These are phyloP conservation scores for Dipodomys merriami DNA, from an alignment of 2,113 vertebrate species.

Conservation along the genomic window DNA sequence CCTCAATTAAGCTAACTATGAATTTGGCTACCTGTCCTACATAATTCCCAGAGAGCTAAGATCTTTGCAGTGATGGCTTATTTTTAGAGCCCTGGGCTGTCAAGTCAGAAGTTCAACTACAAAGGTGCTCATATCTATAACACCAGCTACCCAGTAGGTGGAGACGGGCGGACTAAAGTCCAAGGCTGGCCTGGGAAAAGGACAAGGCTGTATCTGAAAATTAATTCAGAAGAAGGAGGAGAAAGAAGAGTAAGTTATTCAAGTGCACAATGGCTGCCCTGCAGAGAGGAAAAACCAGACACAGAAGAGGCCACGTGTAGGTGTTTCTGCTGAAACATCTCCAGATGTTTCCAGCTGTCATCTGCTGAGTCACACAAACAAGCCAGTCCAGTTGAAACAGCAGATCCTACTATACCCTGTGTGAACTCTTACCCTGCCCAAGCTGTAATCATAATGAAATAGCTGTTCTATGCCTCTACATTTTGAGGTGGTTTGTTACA, in stretches of 20 bases:
- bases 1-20: neutral
- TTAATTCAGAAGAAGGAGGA: too few relatives aligned
- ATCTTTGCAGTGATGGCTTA: conserved; percentile 1
- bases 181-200: too few relatives aligned
- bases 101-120: neutral
- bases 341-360: conserved; percentile 4
- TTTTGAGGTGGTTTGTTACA: neutral
- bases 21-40: neutral
- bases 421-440: conserved; percentile 10
- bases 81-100: neutral
- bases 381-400: neutral
- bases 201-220: too few relatives aligned
- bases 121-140: too few relatives aligned
- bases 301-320: neutral
- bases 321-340: neutral
- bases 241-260: too few relatives aligned
- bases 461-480: neutral
- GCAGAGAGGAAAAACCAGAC: neutral
- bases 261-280: neutral
- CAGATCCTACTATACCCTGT: neutral
- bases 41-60: conserved; percentile 24
- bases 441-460: neutral
- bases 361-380: neutral
- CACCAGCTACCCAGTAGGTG: too few relatives aligned
- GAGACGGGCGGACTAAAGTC: too few relatives aligned